Evolutionary conservation across 2,113 vertebrate species (phyloP), one percentile per base, ranked within the genome.

Genomic region (Dissostichus mawsoni): DNA sequence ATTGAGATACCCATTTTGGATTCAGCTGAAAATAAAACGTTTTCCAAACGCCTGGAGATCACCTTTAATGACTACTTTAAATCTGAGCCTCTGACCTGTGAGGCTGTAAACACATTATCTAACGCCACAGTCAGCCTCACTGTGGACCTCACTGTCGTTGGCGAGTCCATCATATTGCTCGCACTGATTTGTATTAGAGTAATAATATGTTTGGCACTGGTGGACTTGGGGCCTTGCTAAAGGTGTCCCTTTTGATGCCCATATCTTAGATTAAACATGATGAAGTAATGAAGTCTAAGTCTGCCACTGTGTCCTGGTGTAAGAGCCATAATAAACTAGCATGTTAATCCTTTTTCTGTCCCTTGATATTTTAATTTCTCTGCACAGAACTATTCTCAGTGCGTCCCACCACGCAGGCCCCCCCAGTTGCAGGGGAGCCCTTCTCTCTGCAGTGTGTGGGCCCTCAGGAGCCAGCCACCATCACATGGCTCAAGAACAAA

Each of bases 391-490:
- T 78, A 2, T 41, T 83, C 41, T 81, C 70, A 7, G 81, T 89
- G 55, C 69, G 7, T 3, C 74, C 87, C 10, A 18, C 17, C 8
- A 69, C 78, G 12, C 59, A 65, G 52, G 68, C 44, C 44, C 51
- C 2, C 2, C 77, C 87, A 4, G 18, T 70, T 17, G 64, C 62
- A 0, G 69, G 71, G 4, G 1, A 55, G 41, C 3, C 51, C 10
- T 86, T 75, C 74, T 76, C 78, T 29, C 74, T 89, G 65, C 55
- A 65, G 18, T 89, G 87, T 41, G 56, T 47, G 4, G 87, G 87
- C 62, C 11, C 81, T 18, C 65, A 69, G 56, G 57, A 62, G 23
- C 72, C 77, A 2, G 57, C 45, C 36, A 81, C 70, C 61, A 71
- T 89, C 0, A 51, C 41, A 3, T 89, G 83, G 87, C 29, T 72